phyloP scores from a whole-genome alignment of 1,140 invertebrate genomes.

The Platyscapa corneri region DNA sequence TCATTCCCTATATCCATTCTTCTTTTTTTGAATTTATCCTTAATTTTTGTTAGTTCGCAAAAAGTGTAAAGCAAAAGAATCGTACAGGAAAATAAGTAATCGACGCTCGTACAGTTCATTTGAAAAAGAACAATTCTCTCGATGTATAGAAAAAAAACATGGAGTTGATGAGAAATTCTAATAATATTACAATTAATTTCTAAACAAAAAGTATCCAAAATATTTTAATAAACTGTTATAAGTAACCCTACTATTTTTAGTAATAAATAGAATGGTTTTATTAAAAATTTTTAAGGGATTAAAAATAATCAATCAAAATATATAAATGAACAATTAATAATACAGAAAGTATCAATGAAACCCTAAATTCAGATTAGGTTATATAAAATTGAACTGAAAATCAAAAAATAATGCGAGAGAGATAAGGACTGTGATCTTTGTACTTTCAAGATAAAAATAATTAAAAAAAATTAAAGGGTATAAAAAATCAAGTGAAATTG shows the following conservation, averaged over 20 bases:
- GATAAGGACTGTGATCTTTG: constrained; percentile 51
- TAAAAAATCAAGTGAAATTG: constrained; percentile 31
- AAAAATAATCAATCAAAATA: too few species aligned
- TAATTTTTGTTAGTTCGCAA: constrained; percentile 22
- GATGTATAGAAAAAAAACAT: constrained; percentile 5
- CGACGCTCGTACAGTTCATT: constrained; percentile 34
- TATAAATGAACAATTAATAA: too few species aligned
- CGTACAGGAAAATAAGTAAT: constrained; percentile 14
- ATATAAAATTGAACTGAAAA: background rate
- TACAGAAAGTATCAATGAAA: background rate
- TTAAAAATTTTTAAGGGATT: too few species aligned
- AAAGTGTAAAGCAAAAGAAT: background rate
- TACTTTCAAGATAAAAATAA: constrained; percentile 24
- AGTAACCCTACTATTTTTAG: too few species aligned
- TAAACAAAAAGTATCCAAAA: background rate
- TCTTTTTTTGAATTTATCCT: constrained; percentile 35
- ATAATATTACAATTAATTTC: background rate
- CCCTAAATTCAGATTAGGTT: background rate
- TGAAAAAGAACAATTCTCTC: constrained; percentile 38
- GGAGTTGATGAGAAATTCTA: background rate
- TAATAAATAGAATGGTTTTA: too few species aligned
- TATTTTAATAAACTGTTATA: background rate
- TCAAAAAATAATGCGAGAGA: constrained; percentile 41
- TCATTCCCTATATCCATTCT: background rate
- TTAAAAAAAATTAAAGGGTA: background rate